Evolutionary conservation across 2,888 invertebrate genomes (phyloP).

Genomic region (Ceratothoa steindachneri): DNA sequence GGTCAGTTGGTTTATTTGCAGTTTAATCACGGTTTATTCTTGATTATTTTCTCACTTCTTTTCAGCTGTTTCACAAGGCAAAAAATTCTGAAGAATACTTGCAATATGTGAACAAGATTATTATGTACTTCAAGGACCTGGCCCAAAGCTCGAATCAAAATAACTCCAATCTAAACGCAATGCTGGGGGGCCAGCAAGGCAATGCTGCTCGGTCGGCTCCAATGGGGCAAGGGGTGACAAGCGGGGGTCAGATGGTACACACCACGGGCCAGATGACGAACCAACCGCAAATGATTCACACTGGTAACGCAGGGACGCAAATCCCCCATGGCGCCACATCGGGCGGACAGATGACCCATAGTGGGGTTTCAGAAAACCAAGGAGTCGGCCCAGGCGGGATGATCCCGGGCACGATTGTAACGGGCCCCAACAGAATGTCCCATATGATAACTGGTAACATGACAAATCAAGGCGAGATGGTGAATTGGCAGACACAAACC

Average conservation of each 20-base stretch:
- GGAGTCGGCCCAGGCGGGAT: neutral
- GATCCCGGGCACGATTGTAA: conserved; percentile 8
- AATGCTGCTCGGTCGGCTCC: conserved; percentile 2
- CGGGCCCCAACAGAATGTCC: conserved; percentile 26
- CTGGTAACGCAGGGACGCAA: neutral
- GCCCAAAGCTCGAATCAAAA: conserved; percentile 17
- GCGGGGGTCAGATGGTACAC: conserved; percentile 13
- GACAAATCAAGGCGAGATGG: conserved; percentile 29
- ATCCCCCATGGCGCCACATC: neutral
- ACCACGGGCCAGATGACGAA: conserved; percentile 16
- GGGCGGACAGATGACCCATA: conserved; percentile 11
- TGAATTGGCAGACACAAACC: conserved; percentile 20
- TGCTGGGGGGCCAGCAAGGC: conserved; percentile 31
- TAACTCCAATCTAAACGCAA: conserved; percentile 27
- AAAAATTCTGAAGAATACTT: conserved; percentile 35
- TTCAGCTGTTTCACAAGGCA: conserved; percentile 40
- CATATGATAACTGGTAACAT: conserved; percentile 29
- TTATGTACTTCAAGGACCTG: conserved; percentile 24
- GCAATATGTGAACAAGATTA: conserved; percentile 20
- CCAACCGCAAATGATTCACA: neutral
- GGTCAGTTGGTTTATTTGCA: no score
- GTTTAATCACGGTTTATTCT: no score
- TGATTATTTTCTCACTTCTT: no score
- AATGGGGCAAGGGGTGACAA: neutral
- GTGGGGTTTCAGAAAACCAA: neutral